Evolutionary conservation across 2,797 vertebrate species (phyloP), one percentile per base, ranked within the genome.

Genomic region (Neostethus bicornis): DNA sequence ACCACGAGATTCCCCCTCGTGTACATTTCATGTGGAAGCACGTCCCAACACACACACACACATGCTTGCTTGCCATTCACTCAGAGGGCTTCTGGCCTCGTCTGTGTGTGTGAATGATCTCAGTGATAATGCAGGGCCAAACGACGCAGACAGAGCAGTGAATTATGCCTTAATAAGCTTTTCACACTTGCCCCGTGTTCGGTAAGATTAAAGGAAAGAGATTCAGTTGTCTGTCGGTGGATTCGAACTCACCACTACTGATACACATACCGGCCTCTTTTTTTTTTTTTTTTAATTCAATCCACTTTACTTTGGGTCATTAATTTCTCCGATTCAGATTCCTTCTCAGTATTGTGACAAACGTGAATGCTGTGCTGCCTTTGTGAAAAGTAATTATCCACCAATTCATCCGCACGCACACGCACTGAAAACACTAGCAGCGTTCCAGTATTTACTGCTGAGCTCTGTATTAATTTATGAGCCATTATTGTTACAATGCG

Each of bases 381-480:
- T 70, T 66, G 75, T 76, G 79, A 81, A 89, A 78, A 70, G 76
- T 87, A 85, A 91, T 91, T 89, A 85, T 80, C 84, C 71, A 69
- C 57, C 55, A 56, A 71, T 85, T 73, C 75, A 66, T 69, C 75
- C 80, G 54, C 51, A 79, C 64, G 75, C 73, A 80, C 80, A 72
- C 44, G 77, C 64, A 80, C 76, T 80, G 78, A 88, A 83, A 91
- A 89, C 86, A 85, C 66, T 62, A 73, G 63, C 75, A 46, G 70
- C 66, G 44, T 84, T 75, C 84, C 71, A 75, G 73, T 84, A 83
- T 90, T 92, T 92, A 90, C 85, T 75, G 85, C 81, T 70, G 79
- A 77, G 83, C 70, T 77, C 76, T 70, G 79, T 85, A 86, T 90
- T 91, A 89, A 92, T 92, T 92, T 90, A 91, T 84, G 86, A 64